Percentiles rank a stretch among this genome's conserved stretches.
Conservation (phyloP, 2,888 invertebrate genomes). For the Idaea aversata region DNA sequence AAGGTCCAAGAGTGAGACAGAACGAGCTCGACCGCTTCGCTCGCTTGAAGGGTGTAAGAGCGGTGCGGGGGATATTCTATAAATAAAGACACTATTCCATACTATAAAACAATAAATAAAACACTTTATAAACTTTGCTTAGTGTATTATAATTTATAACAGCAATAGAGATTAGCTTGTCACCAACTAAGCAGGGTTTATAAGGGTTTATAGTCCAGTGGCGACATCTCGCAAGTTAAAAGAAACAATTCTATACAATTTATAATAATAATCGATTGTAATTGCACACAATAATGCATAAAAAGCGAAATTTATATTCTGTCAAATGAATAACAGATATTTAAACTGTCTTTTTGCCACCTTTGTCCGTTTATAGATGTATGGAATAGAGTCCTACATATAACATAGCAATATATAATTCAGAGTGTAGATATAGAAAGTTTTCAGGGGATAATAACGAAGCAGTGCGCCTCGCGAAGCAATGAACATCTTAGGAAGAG, state of each 20-base stretch:
- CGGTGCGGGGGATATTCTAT: slow-evolving; percentile 31
- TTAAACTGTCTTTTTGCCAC: neutral
- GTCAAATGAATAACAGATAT: neutral
- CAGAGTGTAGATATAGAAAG: slow-evolving; percentile 54
- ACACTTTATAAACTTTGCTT: neutral
- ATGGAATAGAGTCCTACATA: slow-evolving; percentile 54
- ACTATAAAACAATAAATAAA: neutral
- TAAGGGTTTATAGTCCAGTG: neutral
- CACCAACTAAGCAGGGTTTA: neutral
- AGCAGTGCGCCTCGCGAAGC: slow-evolving; percentile 77
- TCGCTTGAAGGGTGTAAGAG: slow-evolving; percentile 29
- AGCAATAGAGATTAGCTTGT: neutral
- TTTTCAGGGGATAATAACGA: slow-evolving; percentile 58
- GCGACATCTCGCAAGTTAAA: too few species aligned
- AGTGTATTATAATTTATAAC: neutral
- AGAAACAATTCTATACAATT: too few species aligned
- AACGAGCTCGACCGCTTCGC: slow-evolving; percentile 23
- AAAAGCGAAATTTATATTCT: neutral
- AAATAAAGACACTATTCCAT: slow-evolving; percentile 38
- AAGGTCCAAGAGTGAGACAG: slow-evolving; percentile 50
- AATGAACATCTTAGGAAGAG: slow-evolving; percentile 45
- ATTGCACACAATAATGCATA: neutral
- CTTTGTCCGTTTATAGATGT: slow-evolving; percentile 1
- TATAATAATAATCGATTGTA: slow-evolving; percentile 4
- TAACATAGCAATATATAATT: slow-evolving; percentile 51